Base-by-base conservation (phyloP, 2,797 vertebrate genomes). In the Cephalopachus bancanus region DNA sequence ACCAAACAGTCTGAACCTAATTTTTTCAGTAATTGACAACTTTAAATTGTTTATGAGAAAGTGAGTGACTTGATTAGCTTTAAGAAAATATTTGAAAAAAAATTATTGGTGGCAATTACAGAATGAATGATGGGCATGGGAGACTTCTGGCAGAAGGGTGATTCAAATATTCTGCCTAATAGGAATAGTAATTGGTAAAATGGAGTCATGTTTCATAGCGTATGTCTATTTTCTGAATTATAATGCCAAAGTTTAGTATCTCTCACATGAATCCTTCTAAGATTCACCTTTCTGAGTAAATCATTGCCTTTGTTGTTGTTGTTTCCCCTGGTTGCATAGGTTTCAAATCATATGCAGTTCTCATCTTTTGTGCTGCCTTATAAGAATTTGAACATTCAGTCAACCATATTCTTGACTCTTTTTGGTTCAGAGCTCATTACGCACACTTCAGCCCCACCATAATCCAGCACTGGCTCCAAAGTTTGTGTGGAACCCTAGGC, bases 21-120 rank as follows among this genome's bases (percentile, higher is more conserved):
- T 37, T n/a, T 88, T 89, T 85, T 60, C 16, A 53, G 59, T 60
- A 74, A 78, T n/a, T 59, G 12, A 84, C 1, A 79, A 12, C 0
- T 60, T 51, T 49, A n/a, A 51, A 22, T 62, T 84, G 7, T 75
- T 83, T 90, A 92, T 33, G 57, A 69, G 2, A 26, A n/a, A 14
- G 7, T 74, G 10, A 14, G 19, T 22, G 59, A 53, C 49, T 81
- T 69, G 19, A 81, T 87, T 24, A 60, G 4, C 24, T 80, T 15
- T 65, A 64, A 62, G 8, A 79, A 92, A 86, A 86, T 69, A 65
- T 20, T 83, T 89, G 49, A 3, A 17, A 79, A 17, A 79, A 87
- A 86, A 86, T 83, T 96, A 83, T 44, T 79, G 19, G 26, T 94
- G 55, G 22, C 17, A 85, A 75, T 87, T 71, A 84, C 71, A 84